Base-by-base conservation (phyloP, 2,113 vertebrate genomes). In the Nipponia nippon region DNA sequence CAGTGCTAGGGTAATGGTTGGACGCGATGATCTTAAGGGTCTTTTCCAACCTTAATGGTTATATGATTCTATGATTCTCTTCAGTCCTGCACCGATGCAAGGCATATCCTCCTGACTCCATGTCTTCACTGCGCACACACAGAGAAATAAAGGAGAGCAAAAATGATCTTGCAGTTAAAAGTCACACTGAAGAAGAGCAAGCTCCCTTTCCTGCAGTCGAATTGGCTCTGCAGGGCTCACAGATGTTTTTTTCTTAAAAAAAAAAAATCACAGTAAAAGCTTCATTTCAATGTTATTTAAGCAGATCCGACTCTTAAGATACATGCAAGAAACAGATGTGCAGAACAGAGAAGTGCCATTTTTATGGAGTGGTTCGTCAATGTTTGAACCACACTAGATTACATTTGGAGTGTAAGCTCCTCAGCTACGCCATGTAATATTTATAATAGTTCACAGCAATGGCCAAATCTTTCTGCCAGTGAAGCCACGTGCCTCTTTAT, bases 291-390 rank as follows among this genome's bases (percentile, higher is more conserved):
- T 83, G 73, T 50, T 91, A 87, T 89, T 96, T 93, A 89, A 93
- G 91, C 77, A 91, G 52, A 81, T 89, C 69, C 61, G 56, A 89
- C 59, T 89, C 46, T 94, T 77, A 56, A 67, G 65, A 89, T 42
- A 72, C 65, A 91, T 72, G 66, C 47, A 87, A 94, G 93, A 96
- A 96, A 93, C 87, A 95, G 91, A 96, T 96, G 91, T 94, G 70
- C 52, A 85, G 78, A 87, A 67, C 34, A 83, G 87, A 59, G 78
- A 95, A 93, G 73, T 91, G 89, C 78, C 84, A 61, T 95, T 91
- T 96, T 95, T 93, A 91, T 89, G 55, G 82, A 85, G 47, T 89
- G 27, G 66, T 82, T 93, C 73, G 89, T 91, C 93, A 87, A 7
- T 63, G 44, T 92, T 93, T 87, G 80, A 95, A 50, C 71, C 82